Evolutionary conservation across 1,140 invertebrate species (phyloP).

Genomic region (Anastatus disparis): DNA sequence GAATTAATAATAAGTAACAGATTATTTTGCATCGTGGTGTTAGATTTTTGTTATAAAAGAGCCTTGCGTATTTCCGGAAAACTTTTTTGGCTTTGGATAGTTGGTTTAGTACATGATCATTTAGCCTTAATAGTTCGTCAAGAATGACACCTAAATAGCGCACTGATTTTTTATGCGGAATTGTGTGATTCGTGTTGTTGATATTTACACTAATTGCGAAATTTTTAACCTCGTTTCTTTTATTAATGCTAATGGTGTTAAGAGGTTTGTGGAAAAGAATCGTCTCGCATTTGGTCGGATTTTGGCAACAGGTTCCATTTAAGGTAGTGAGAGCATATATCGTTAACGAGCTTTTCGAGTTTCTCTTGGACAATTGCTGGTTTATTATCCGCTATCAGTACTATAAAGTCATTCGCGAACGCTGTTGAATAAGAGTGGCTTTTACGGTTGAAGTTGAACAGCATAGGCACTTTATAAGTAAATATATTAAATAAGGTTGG

Average conservation of each 20-base stretch:
- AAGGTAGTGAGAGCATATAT: background rate
- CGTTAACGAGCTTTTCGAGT: background rate
- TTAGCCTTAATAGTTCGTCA: constrained; percentile 21
- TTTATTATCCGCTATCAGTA: background rate
- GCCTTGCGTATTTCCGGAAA: constrained; percentile 2
- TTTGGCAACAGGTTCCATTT: background rate
- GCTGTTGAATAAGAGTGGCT: background rate
- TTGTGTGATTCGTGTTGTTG: background rate
- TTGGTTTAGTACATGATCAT: constrained; percentile 25
- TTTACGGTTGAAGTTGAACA: background rate
- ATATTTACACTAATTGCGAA: background rate
- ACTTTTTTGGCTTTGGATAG: constrained; percentile 31
- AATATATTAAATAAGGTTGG: background rate
- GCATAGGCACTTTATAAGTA: background rate
- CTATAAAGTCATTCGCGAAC: background rate
- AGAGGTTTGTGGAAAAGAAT: background rate
- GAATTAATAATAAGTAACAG: constrained; percentile 36
- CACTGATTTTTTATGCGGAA: background rate
- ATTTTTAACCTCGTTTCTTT: background rate
- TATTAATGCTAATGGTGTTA: background rate
- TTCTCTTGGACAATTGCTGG: background rate
- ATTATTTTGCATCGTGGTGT: constrained; percentile 35
- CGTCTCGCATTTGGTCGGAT: background rate
- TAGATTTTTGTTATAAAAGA: constrained; percentile 38
- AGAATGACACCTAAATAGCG: constrained; percentile 26